phyloP scores from a whole-genome alignment of 2,888 invertebrate species.

The Tuta absoluta region DNA sequence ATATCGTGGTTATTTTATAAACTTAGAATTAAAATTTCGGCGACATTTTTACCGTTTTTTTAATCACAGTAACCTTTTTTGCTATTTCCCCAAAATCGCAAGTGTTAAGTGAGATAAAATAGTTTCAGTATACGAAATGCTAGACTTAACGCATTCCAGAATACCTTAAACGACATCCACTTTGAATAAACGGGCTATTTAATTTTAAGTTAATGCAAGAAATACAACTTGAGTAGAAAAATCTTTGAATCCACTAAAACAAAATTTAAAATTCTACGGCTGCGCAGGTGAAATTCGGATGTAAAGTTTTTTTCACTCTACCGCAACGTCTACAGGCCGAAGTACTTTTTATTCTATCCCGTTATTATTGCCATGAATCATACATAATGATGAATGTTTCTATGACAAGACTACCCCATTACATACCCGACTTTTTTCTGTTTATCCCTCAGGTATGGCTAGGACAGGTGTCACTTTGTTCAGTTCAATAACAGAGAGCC shows the following conservation, averaged over 20 bases:
- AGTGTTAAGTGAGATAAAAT: no score
- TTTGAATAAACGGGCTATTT: no score
- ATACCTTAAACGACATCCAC: no score
- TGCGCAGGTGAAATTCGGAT: background rate
- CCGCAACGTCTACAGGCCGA: background rate
- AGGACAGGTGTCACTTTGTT: conserved; percentile 22
- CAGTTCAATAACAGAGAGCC: conserved; percentile 9
- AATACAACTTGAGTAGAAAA: no score
- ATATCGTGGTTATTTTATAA: background rate
- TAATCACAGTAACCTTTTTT: no score
- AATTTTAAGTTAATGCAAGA: no score
- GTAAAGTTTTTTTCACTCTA: background rate
- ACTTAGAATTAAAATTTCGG: background rate
- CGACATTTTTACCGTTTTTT: no score
- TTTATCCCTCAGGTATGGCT: background rate
- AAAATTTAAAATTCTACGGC: no score
- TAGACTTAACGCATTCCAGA: no score
- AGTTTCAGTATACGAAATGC: no score
- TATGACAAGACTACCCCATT: background rate
- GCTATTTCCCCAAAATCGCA: no score
- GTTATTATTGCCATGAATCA: background rate
- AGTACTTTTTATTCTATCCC: background rate
- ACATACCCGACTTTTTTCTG: background rate
- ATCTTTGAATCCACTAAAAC: no score
- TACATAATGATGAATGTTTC: background rate